Percentiles rank a stretch among this genome's conserved stretches.
Conservation (phyloP, 2,797 vertebrate genomes). For the Toxotes lorentzi region DNA sequence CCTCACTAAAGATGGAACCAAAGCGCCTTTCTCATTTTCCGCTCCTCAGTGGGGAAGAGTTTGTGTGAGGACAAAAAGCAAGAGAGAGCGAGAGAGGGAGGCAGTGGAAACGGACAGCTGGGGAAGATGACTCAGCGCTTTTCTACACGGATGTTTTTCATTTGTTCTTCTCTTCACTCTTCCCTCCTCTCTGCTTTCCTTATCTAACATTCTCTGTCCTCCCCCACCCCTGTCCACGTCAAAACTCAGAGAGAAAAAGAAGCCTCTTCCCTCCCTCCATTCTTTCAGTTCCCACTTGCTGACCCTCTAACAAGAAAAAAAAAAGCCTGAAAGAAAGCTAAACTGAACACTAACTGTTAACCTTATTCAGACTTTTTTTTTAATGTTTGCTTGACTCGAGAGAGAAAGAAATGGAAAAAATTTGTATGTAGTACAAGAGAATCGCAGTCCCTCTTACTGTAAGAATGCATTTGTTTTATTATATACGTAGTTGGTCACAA, state of each 20-base stretch:
- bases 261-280: constrained; percentile 59
- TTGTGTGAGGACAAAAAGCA: constrained; percentile 66
- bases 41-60: constrained; percentile 62
- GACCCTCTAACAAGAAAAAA: constrained; percentile 70
- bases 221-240: constrained; percentile 49
- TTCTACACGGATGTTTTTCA: constrained; percentile 78
- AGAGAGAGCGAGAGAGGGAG: constrained; percentile 40
- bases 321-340: constrained; percentile 35
- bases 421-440: constrained; percentile 75
- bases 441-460: constrained; percentile 72
- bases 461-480: constrained; percentile 79
- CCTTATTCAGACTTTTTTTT: constrained; percentile 70
- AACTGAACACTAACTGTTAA: constrained; percentile 76
- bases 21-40: constrained; percentile 77
- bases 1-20: constrained; percentile 75
- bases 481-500: constrained; percentile 77
- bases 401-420: constrained; percentile 69
- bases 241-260: constrained; percentile 63
- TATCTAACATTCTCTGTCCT: constrained; percentile 65
- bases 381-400: constrained; percentile 77
- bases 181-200: constrained; percentile 68
- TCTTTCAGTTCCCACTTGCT: constrained; percentile 52
- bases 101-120: constrained; percentile 59
- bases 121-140: constrained; percentile 75
- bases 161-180: constrained; percentile 68